phyloP scores from a whole-genome alignment of 2,888 invertebrate species.

The Oegoconia quadripuncta region DNA sequence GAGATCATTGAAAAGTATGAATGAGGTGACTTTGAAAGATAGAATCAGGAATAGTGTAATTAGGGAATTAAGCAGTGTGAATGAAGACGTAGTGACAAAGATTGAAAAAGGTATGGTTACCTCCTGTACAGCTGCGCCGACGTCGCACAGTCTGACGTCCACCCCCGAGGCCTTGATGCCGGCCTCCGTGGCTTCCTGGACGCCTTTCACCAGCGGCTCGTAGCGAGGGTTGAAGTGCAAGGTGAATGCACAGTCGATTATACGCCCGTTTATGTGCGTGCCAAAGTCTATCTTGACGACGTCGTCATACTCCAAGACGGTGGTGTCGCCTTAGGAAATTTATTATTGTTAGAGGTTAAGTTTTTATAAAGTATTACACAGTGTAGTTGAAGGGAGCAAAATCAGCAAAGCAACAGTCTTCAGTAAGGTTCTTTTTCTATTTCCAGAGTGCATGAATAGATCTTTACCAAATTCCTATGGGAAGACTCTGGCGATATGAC shows the following conservation, averaged over 20 bases:
- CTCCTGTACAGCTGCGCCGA: slow-evolving; percentile 98
- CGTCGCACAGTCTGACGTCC: slow-evolving; percentile 97
- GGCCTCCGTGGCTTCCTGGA: slow-evolving; percentile 98
- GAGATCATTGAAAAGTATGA: no score
- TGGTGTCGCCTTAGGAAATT: slow-evolving; percentile 84
- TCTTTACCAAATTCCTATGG: no score
- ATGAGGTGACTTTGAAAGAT: no score
- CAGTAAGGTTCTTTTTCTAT: no score
- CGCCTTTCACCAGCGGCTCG: slow-evolving; percentile 95
- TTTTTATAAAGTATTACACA: no score
- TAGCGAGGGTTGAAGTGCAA: slow-evolving; percentile 97
- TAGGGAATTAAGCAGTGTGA: no score
- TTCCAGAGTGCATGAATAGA: no score
- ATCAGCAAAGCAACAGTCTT: no score
- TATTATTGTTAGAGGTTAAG: neutral
- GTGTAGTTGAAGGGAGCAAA: no score
- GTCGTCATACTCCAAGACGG: slow-evolving; percentile 96
- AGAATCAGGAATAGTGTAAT: no score
- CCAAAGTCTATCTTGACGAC: slow-evolving; percentile 99
- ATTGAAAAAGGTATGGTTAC: slow-evolving; percentile 30
- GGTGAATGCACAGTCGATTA: slow-evolving; percentile 99
- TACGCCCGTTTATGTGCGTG: slow-evolving; percentile 98
- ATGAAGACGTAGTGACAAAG: no score
- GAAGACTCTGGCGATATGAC: no score
- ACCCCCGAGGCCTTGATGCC: slow-evolving; percentile 97